A percentile compares a stretch with the other conserved stretches of the same genome.
Conservation (phyloP, 2,888 invertebrate genomes). For the Graphium colonna region DNA sequence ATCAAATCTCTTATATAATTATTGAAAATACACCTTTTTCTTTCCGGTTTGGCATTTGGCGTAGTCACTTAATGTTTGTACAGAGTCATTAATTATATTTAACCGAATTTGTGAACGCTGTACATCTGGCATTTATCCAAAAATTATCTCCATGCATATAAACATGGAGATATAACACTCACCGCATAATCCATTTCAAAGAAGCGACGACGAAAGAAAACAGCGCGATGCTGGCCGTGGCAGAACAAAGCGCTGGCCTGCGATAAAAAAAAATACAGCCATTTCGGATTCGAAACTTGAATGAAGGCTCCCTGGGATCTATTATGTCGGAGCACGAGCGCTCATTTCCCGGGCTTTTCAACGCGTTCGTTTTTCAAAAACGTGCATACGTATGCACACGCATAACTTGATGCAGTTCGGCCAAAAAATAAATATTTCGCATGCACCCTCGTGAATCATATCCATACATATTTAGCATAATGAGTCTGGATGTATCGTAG, state of each 20-base stretch:
- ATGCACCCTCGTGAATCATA: background rate
- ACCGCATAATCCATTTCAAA: conserved; percentile 4
- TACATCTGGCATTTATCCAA: background rate
- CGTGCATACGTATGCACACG: conserved; percentile 27
- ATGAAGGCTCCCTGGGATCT: conserved; percentile 37
- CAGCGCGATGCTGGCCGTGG: conserved; percentile 9
- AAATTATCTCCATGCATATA: no score
- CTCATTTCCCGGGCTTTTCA: conserved; percentile 43
- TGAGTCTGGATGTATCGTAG: no score
- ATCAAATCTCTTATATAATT: no score
- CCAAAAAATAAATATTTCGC: conserved; percentile 6
- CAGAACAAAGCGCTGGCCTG: conserved; percentile 23
- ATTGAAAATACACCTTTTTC: no score
- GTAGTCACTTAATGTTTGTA: no score
- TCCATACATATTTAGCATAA: conserved; percentile 18
- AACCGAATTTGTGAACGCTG: no score
- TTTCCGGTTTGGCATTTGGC: no score
- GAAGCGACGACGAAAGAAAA: conserved; percentile 6
- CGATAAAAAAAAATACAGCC: conserved; percentile 23
- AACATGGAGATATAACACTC: background rate
- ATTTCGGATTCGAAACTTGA: conserved; percentile 39
- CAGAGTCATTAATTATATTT: no score
- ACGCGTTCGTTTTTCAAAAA: conserved; percentile 24
- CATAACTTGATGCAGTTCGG: conserved; percentile 29
- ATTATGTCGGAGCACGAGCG: conserved; percentile 41